Evolutionary conservation across 1,140 invertebrate genomes (phyloP).

Genomic region (Oedothorax gibbosus): DNA sequence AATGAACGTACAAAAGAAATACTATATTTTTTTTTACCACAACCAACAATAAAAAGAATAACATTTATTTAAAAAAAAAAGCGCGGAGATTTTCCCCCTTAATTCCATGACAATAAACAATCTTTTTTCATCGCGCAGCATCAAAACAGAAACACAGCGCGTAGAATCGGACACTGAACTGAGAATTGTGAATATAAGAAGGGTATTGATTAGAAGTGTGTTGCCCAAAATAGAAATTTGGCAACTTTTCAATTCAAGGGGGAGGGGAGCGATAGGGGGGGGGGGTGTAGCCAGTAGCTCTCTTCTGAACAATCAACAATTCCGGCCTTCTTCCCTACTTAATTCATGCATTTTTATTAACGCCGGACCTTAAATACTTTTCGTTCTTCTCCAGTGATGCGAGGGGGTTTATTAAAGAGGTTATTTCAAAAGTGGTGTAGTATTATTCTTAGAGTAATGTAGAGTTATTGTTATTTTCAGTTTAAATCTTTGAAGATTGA

Average conservation of each 20-base stretch:
- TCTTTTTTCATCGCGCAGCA: neutral
- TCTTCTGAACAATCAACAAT: constrained; percentile 47
- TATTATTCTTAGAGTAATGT: too few species aligned
- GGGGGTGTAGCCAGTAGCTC: neutral
- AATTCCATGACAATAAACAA: neutral
- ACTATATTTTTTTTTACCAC: neutral
- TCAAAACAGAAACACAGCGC: neutral
- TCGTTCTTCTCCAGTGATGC: neutral
- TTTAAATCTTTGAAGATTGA: too few species aligned
- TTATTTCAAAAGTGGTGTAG: too few species aligned
- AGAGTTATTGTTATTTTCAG: too few species aligned
- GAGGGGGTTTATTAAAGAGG: neutral
- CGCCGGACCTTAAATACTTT: constrained; percentile 1
- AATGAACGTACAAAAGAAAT: neutral
- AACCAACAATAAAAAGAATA: neutral
- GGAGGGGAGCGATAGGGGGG: too few species aligned
- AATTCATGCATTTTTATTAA: constrained; percentile 30
- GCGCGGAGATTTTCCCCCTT: neutral
- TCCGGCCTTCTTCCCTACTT: neutral
- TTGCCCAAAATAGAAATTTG: constrained; percentile 52
- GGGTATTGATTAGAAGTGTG: constrained; percentile 30
- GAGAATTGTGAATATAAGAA: constrained; percentile 24
- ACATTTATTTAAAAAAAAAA: neutral
- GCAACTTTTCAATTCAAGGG: constrained; percentile 43
- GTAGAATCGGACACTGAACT: constrained; percentile 37